phyloP scores from a whole-genome alignment of 2,797 vertebrate species.

The Tauraco hartlaubi region DNA sequence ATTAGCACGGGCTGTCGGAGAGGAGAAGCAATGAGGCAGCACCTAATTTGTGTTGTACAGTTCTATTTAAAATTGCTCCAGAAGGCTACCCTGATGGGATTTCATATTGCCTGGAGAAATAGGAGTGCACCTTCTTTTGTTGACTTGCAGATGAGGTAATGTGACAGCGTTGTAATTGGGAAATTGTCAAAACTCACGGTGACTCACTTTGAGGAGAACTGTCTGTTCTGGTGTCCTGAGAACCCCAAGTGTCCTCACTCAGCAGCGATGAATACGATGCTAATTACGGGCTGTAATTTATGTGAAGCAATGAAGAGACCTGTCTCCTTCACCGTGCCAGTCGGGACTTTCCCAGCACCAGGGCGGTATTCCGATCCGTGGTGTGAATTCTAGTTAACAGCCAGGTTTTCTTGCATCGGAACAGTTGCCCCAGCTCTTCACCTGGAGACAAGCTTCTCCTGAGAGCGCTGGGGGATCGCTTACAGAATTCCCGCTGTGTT shows the following conservation, averaged over 20 bases:
- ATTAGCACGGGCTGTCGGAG: neutral
- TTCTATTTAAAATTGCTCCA: neutral
- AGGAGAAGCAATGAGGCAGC: neutral
- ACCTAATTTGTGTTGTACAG: neutral
- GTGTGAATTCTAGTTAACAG: neutral
- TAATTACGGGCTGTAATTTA: neutral
- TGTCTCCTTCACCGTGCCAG: neutral
- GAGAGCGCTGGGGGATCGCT: neutral
- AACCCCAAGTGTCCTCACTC: neutral
- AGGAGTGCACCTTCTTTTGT: neutral
- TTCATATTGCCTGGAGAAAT: neutral
- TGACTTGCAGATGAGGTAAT: neutral
- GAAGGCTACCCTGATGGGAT: neutral
- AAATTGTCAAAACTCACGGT: neutral
- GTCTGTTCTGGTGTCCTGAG: neutral
- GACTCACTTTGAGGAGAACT: neutral
- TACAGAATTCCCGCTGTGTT: neutral
- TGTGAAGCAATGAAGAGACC: neutral
- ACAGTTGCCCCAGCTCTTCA: neutral
- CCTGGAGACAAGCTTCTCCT: neutral
- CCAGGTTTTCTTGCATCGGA: neutral
- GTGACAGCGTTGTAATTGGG: accelerated
- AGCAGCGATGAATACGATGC: neutral
- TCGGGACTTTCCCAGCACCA: neutral
- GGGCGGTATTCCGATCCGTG: neutral